These are phyloP conservation scores for Diadophis punctatus DNA, from an alignment of 2,113 vertebrate species.

Conservation along the genomic window DNA sequence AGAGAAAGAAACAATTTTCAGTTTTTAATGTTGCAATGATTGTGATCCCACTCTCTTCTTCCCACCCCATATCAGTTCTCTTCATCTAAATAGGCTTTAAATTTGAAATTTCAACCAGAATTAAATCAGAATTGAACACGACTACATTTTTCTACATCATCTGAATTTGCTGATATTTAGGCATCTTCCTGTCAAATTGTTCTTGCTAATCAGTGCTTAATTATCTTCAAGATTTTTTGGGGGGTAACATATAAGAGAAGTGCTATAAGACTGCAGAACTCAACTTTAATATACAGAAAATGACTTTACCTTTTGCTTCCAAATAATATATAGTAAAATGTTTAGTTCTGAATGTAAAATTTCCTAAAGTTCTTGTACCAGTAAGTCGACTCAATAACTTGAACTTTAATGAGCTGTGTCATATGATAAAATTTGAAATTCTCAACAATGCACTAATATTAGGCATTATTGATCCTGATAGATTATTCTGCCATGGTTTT, in stretches of 20 bases:
- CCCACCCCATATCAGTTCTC: not conserved
- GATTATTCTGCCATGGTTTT: slow-evolving; percentile 39
- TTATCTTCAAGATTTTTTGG: not conserved
- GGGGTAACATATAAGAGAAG: not conserved
- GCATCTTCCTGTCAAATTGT: not conserved
- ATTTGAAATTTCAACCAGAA: not conserved
- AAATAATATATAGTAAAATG: not conserved
- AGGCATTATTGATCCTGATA: slow-evolving; percentile 24
- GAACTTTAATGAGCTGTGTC: slow-evolving; percentile 51
- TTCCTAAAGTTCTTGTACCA: slow-evolving; percentile 22
- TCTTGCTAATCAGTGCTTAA: not conserved
- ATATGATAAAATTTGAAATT: slow-evolving; percentile 35
- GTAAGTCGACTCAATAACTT: slow-evolving; percentile 34
- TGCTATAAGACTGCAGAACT: not conserved
- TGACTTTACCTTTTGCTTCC: slow-evolving; percentile 16
- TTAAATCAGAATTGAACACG: not conserved
- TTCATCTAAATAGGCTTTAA: not conserved
- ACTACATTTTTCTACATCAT: not conserved
- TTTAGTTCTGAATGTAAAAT: slow-evolving; percentile 32
- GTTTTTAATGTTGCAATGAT: not conserved
- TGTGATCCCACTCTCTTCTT: not conserved
- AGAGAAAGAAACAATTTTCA: not conserved
- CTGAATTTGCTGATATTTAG: not conserved
- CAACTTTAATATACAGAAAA: not conserved
- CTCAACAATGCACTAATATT: slow-evolving; percentile 40